These are phyloP conservation scores for Gymnothorax reevesii DNA, from an alignment of 2,797 vertebrate species.

Conservation along the genomic window DNA sequence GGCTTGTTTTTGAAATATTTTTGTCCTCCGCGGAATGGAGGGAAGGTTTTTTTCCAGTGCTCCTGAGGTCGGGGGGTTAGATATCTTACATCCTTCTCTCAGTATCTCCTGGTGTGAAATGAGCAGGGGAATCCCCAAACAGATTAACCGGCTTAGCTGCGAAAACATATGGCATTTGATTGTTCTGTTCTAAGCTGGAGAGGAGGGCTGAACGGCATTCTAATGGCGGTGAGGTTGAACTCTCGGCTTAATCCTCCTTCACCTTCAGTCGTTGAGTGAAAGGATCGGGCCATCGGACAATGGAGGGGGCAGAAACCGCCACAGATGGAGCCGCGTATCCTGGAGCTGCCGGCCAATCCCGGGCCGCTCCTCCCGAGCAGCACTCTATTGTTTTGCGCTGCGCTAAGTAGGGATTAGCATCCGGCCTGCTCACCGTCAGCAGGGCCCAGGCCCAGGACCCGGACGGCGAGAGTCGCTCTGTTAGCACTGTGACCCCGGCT, in stretches of 20 bases:
- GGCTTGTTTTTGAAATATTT: constrained; percentile 8
- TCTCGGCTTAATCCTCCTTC: constrained; percentile 59
- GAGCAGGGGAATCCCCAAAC: constrained; percentile 35
- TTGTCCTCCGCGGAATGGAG: neutral
- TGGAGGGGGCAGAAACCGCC: constrained; percentile 43
- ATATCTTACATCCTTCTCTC: neutral
- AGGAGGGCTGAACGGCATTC: constrained; percentile 52
- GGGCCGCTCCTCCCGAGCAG: neutral
- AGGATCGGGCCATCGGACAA: constrained; percentile 65
- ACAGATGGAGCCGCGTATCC: constrained; percentile 48
- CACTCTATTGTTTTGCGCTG: constrained; percentile 64
- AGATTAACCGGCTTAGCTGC: constrained; percentile 60
- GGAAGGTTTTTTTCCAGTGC: neutral
- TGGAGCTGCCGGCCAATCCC: neutral
- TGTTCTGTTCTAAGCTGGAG: constrained; percentile 15
- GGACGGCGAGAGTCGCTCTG: constrained; percentile 57
- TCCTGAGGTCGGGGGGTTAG: neutral
- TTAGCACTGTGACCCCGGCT: constrained; percentile 42
- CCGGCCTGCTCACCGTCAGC: constrained; percentile 68
- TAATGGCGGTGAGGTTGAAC: constrained; percentile 45
- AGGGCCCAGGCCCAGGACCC: constrained; percentile 36
- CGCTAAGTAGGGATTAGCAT: constrained; percentile 69
- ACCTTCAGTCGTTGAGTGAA: constrained; percentile 69
- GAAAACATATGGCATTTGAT: constrained; percentile 57
- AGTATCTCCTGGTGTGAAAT: neutral